A percentile compares a stretch with the other conserved stretches of the same genome.
Evolutionary conservation across 2,113 vertebrate species (phyloP).

Genomic region (Delphinus delphis): DNA sequence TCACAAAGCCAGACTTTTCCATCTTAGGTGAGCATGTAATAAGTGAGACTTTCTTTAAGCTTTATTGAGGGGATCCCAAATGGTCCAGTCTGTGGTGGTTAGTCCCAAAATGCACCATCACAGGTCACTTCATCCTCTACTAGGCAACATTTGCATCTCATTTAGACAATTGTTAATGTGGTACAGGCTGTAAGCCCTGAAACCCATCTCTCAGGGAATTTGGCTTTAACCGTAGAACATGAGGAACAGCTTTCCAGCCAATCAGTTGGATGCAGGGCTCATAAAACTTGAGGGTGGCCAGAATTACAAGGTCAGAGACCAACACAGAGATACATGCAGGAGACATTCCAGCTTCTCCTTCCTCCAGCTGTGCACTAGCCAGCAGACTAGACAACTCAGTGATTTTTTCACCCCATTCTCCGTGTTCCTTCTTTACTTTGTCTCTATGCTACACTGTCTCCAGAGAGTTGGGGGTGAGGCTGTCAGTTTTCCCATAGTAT

Average conservation of each 20-base stretch:
- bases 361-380: neutral
- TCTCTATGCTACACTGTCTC: neutral
- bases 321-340: neutral
- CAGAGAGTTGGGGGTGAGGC: neutral
- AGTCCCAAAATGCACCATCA: neutral
- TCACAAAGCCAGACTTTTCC: neutral
- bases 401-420: neutral
- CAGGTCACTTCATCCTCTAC: neutral
- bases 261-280: neutral
- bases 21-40: neutral
- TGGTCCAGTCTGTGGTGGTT: neutral
- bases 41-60: neutral
- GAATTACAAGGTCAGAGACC: neutral
- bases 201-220: neutral
- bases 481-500: neutral
- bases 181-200: neutral
- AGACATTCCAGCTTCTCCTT: neutral
- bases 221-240: constrained; percentile 41
- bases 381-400: neutral
- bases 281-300: neutral
- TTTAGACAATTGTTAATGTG: constrained; percentile 20
- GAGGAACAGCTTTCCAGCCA: neutral
- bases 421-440: neutral
- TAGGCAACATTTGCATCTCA: neutral
- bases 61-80: neutral